phyloP scores from a whole-genome alignment of 2,797 vertebrate genomes.

The Onychomys leucogaster region DNA sequence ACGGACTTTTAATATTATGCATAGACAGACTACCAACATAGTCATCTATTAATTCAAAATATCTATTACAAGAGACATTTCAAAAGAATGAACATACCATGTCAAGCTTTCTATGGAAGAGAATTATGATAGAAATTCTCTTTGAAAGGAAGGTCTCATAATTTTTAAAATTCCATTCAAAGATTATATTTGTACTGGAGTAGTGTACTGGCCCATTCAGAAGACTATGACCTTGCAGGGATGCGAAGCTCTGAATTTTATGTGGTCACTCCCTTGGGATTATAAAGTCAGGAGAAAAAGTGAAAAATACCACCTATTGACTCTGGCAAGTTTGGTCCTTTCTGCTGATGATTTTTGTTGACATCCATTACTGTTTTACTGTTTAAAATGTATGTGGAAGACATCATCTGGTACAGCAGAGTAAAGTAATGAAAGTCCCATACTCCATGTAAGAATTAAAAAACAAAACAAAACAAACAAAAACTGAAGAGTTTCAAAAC shows the following conservation, averaged over 20 bases:
- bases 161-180: not conserved
- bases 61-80: not conserved
- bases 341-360: not conserved
- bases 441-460: not conserved
- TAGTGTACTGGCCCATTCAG: not conserved
- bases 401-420: not conserved
- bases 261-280: rapidly evolving
- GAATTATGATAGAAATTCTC: not conserved
- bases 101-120: not conserved
- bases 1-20: not conserved
- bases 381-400: not conserved
- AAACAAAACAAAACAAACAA: not conserved
- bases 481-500: not conserved
- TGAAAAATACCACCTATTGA: not conserved
- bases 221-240: not conserved
- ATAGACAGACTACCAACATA: not conserved
- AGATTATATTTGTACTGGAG: not conserved
- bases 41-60: not conserved
- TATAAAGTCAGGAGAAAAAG: too few relatives aligned
- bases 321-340: not conserved
- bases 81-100: not conserved
- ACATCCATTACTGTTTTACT: not conserved
- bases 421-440: not conserved
- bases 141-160: not conserved
- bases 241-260: not conserved